Conservation (phyloP, 23 tunicate genomes). For the Corella eumyota region DNA sequence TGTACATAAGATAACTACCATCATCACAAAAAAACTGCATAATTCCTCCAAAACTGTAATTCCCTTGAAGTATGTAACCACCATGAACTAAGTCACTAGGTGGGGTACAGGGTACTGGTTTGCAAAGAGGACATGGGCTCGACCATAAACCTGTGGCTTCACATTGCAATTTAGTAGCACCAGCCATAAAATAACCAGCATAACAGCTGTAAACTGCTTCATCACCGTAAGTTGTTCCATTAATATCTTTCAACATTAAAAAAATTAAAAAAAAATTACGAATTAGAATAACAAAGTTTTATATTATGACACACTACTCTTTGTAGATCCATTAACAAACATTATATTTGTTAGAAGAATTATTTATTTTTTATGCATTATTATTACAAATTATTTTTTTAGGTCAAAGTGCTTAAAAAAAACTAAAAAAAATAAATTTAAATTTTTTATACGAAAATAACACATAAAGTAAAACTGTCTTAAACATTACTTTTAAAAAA, state of each 20-base stretch:
- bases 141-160: slow-evolving; percentile 54
- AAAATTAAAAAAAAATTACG: no score
- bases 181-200: slow-evolving; percentile 32
- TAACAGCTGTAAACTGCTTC: slow-evolving; percentile 30
- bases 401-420: no score
- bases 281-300: no score
- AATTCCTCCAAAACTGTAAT: slow-evolving; percentile 32
- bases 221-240: slow-evolving; percentile 27
- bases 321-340: no score
- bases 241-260: slow-evolving; percentile 15
- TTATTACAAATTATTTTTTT: no score
- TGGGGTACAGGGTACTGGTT: slow-evolving; percentile 25
- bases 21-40: slow-evolving; percentile 29
- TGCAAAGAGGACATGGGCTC: slow-evolving; percentile 18
- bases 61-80: slow-evolving; percentile 18
- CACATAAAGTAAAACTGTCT: no score
- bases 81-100: slow-evolving; percentile 58
- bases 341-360: no score
- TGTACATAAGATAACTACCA: slow-evolving; percentile 21
- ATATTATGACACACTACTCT: no score
- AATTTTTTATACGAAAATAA: no score
- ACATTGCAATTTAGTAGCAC: slow-evolving; percentile 14
- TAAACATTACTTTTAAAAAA: no score
- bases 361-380: no score
- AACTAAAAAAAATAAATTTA: no score